Base-by-base conservation (phyloP, 2,888 invertebrate species). In the Euproctis similis region DNA sequence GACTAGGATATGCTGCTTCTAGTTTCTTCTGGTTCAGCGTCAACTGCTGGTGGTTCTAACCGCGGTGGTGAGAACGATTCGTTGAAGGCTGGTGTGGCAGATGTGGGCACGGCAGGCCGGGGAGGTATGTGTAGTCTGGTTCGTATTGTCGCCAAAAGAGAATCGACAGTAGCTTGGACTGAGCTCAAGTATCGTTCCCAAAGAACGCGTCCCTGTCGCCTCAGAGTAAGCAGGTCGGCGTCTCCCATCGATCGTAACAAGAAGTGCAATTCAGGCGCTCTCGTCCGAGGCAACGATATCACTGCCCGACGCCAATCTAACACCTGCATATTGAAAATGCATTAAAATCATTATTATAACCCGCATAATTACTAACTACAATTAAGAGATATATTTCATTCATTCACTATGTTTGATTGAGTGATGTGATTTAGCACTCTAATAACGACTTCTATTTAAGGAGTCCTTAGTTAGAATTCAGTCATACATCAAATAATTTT, bases 181-280 rank as follows among this genome's bases (percentile, higher is more conserved):
- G 96, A 94, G 34, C 95, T 92, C 27, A 97, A 86, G 73, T 97
- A 98, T 19, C 92, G 89, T 69, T 98, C 96, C 93, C 96, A 97
- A 24, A 97, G 86, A 28, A 94, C 81, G 22, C 97, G 88, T 0
- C 97, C 97, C 54, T 96, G 95, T 26, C 94, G 87, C 2, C 97
- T 89, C 84, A 97, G 88, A 18, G 89, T 80, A 28, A 96, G 71
- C 26, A 98, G 81, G 72, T 97, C 97, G 1, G 90, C 89, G 65
- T 97, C 97, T 0, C 92, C 89, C 34, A 96, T 87, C 0, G 97
- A 91, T 12, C 96, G 88, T 31, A 98, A 65, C 6, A 97, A 74
- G 59, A 96, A 96, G 67, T 97, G 97, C 44, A 98, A 78, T 71
- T 99, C 98, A 0, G 96, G 91, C 3, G 93, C 90, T 24, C 95